Evolutionary conservation across 2,888 invertebrate species (phyloP), one percentile per base, ranked within the genome.

Genomic region (Gryllus longicercus): DNA sequence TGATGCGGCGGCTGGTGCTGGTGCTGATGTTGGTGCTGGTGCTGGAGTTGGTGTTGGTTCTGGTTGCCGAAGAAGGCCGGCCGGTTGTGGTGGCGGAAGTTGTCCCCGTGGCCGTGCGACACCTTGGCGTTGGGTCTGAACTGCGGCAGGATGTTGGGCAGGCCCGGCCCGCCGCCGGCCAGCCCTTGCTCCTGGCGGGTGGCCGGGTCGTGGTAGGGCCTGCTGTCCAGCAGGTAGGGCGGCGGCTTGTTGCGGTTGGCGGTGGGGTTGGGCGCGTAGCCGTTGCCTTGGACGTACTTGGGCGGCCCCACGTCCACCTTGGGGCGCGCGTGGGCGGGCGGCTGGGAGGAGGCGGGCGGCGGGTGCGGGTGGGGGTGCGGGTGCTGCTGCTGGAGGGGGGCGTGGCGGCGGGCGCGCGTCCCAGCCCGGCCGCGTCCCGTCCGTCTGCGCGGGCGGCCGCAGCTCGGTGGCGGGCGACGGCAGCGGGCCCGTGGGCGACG

Each of bases 81-180:
- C 82, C 50, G 84, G 82, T 74, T 85, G 84, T 11, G 79, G 50
- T 79, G 79, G 18, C 63, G 77, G 74, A 16, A 78, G 74, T 75
- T 78, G 76, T 50, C 79, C 78, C 50, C 85, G 82, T 88, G 87
- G 0, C 89, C 90, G 81, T 87, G 88, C 0, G 89, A 89, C 4
- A 89, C 86, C 84, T 91, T 91, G 2, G 91, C 91, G 83, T 92
- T 93, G 0, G 93, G 93, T 51, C 93, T 88, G 83, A 93, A 93
- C 84, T 93, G 93, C 0, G 93, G 93, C 49, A 93, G 85, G 84
- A 93, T 93, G 84, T 93, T 93, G 1, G 93, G 93, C 76, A 92
- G 84, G 80, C 87, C 79, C 85, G 79, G 16, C 49, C 63, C 25
- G 12, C 38, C 49, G 77, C 14, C 18, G n/a, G 75, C 14, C 4